A percentile compares a stretch with the other conserved stretches of the same genome.
Conservation (phyloP, 2,113 vertebrate genomes). For the Synodontis membranacea region DNA sequence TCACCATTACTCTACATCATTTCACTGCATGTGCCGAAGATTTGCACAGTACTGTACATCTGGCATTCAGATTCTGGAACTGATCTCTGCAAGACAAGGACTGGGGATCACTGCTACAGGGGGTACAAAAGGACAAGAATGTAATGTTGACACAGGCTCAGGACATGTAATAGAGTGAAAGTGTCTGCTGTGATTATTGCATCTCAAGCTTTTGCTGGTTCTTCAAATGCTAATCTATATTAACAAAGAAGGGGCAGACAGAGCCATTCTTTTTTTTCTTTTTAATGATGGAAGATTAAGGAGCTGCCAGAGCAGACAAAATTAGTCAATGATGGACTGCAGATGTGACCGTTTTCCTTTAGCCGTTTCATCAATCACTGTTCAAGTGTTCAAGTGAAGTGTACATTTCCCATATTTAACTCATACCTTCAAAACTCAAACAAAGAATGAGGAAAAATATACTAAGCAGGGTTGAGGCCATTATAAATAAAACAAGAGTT, state of each 20-base stretch:
- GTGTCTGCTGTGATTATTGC: not conserved
- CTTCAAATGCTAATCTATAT: conserved; percentile 7
- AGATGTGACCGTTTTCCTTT: not conserved
- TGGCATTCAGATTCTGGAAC: too few relatives aligned
- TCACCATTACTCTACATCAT: too few relatives aligned
- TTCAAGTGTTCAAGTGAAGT: not conserved
- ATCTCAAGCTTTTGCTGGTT: not conserved
- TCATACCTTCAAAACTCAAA: not conserved
- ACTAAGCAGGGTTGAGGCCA: not conserved
- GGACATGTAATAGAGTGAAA: not conserved
- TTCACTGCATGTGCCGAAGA: too few relatives aligned
- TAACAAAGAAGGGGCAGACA: not conserved
- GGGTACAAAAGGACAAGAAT: not conserved
- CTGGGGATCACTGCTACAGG: not conserved
- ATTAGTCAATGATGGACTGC: not conserved
- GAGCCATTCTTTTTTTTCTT: not conserved
- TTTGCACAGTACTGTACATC: too few relatives aligned
- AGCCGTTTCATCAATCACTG: conserved; percentile 6
- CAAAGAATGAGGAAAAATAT: not conserved
- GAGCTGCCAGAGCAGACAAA: not conserved
- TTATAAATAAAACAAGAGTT: not conserved
- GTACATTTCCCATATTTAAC: not conserved
- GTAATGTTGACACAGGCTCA: not conserved
- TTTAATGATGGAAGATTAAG: conserved; percentile 5
- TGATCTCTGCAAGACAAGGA: not conserved